A percentile compares a stretch with the other conserved stretches of the same genome.
Conservation (phyloP, 2,888 invertebrate species). For the Andrena fulva region DNA sequence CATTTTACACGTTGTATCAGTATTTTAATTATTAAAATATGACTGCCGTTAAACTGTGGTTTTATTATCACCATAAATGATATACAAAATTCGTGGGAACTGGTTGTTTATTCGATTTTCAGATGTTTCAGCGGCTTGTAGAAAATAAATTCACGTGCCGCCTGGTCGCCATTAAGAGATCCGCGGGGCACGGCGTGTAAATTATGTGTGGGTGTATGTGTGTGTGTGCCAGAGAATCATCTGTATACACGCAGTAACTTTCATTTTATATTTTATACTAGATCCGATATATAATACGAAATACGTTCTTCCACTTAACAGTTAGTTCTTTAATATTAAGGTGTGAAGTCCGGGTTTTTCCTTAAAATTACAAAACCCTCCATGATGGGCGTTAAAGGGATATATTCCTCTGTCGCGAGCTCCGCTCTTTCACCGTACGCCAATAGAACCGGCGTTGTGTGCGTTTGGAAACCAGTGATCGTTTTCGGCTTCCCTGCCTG, state of each 20-base stretch:
- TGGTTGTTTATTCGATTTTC: slow-evolving; percentile 42
- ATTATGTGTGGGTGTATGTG: slow-evolving; percentile 6
- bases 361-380: slow-evolving; percentile 99
- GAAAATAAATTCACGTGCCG: slow-evolving; percentile 25
- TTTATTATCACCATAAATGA: slow-evolving; percentile 35
- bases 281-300: slow-evolving; percentile 56
- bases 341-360: slow-evolving; percentile 92
- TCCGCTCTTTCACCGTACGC: slow-evolving; percentile 99
- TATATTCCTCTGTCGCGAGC: slow-evolving; percentile 98
- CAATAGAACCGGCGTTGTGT: slow-evolving; percentile 98
- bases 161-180: slow-evolving; percentile 9
- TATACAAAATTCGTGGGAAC: slow-evolving; percentile 45
- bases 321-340: slow-evolving; percentile 76
- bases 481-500: slow-evolving; percentile 99
- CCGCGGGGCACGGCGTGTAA: slow-evolving; percentile 12
- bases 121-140: slow-evolving; percentile 5
- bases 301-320: slow-evolving; percentile 27
- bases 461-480: slow-evolving; percentile 99
- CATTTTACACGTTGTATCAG: slow-evolving; percentile 59
- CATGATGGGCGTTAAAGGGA: slow-evolving; percentile 97
- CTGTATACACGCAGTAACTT: slow-evolving; percentile 34
- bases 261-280: slow-evolving; percentile 60
- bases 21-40: slow-evolving; percentile 67
- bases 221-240: slow-evolving; percentile 7
- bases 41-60: slow-evolving; percentile 45